Conservation (phyloP, 2,797 vertebrate species). For the Xenentodon cancila region DNA sequence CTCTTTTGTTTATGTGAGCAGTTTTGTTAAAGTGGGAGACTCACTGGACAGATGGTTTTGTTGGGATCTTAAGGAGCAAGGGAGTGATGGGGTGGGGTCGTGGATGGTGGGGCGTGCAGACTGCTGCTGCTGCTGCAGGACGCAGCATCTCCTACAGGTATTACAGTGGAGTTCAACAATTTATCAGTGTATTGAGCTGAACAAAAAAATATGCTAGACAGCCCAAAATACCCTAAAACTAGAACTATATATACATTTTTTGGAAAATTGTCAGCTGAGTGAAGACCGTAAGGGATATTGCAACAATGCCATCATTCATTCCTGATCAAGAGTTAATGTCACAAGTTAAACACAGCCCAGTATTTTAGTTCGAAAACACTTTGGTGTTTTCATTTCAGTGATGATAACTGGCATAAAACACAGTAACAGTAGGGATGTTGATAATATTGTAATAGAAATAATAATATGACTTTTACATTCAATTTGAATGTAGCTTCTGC, state of each 20-base stretch:
- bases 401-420: background rate
- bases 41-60: constrained; percentile 74
- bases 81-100: background rate
- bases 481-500: too few relatives aligned
- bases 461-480: too few relatives aligned
- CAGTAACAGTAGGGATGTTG: background rate
- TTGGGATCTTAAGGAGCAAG: constrained; percentile 63
- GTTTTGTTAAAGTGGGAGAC: constrained; percentile 58
- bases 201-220: background rate
- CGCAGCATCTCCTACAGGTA: constrained; percentile 13
- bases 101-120: constrained; percentile 29
- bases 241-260: background rate
- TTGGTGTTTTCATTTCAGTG: constrained; percentile 9
- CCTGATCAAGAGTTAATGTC: constrained; percentile 40
- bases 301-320: constrained; percentile 29
- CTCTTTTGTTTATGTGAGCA: constrained; percentile 64
- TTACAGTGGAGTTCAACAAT: constrained; percentile 14
- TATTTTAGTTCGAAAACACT: constrained; percentile 15
- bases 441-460: too few relatives aligned
- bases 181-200: background rate
- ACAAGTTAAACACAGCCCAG: constrained; percentile 56
- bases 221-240: background rate
- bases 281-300: constrained; percentile 66
- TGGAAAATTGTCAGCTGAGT: constrained; percentile 33
- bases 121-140: constrained; percentile 16